phyloP scores from a whole-genome alignment of 2,113 vertebrate genomes.

The Anthoscopus minutus region DNA sequence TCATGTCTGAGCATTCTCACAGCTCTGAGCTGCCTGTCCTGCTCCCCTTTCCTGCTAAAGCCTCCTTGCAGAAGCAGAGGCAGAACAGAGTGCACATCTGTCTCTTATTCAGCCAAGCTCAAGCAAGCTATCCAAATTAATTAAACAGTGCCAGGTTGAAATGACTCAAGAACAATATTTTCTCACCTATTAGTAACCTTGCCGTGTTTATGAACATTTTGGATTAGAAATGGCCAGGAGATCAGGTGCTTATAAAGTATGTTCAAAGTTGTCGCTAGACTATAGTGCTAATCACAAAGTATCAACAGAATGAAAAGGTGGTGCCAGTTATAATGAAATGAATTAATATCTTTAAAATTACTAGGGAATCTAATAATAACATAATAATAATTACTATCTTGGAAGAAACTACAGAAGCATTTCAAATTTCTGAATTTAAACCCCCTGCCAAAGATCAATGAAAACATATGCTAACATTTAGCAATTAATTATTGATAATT shows the following conservation, averaged over 20 bases:
- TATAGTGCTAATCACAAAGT: not conserved
- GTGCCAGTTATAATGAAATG: not conserved
- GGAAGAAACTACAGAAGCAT: not conserved
- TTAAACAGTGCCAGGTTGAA: not conserved
- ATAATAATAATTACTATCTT: not conserved
- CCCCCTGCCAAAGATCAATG: not conserved
- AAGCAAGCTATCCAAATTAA: not conserved
- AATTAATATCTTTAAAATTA: not conserved
- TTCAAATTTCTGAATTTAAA: not conserved
- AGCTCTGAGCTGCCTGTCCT: not conserved
- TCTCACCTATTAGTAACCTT: not conserved
- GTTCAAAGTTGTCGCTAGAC: not conserved
- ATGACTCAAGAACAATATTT: not conserved
- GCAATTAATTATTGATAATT: slow-evolving; percentile 51
- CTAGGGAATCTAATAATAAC: not conserved
- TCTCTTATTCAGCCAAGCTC: not conserved
- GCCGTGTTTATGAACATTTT: not conserved
- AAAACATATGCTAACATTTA: slow-evolving; percentile 10
- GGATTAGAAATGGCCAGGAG: not conserved
- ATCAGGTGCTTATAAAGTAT: not conserved
- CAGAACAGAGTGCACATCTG: not conserved
- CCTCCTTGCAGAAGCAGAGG: not conserved
- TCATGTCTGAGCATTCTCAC: not conserved
- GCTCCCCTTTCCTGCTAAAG: not conserved
- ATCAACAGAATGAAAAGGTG: not conserved